These are phyloP conservation scores for Nomada lathburiana DNA, from an alignment of 2,888 invertebrate genomes.

Conservation along the genomic window DNA sequence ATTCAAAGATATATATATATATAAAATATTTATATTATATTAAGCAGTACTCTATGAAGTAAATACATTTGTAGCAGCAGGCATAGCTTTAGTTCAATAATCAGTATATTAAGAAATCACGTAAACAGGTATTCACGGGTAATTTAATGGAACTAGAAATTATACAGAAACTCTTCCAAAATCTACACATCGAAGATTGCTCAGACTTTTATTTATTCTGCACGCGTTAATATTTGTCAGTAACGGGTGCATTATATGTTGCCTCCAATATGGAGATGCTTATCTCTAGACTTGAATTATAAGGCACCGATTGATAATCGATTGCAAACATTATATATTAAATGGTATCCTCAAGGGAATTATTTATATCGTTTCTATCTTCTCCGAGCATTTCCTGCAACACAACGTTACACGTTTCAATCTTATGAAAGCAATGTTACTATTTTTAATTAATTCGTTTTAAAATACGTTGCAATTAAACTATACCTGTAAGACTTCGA, in stretches of 20 bases:
- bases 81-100: conserved; percentile 23
- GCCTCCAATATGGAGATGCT: conserved; percentile 41
- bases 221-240: neutral
- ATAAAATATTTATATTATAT: conserved; percentile 29
- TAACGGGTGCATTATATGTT: conserved; percentile 11
- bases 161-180: conserved; percentile 8
- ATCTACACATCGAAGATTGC: conserved; percentile 4
- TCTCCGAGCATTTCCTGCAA: conserved; percentile 88
- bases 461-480: neutral
- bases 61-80: conserved; percentile 31
- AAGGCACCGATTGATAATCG: conserved; percentile 27
- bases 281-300: conserved; percentile 8
- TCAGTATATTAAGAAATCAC: conserved; percentile 3
- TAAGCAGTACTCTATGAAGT: conserved; percentile 43
- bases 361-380: conserved; percentile 84
- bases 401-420: conserved; percentile 23
- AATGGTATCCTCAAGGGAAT: conserved; percentile 81
- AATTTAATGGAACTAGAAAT: conserved; percentile 31
- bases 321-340: conserved; percentile 53
- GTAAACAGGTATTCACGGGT: neutral
- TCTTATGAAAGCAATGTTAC: conserved; percentile 22
- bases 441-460: neutral
- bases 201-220: conserved; percentile 39
- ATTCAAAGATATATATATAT: conserved; percentile 35
- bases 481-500: conserved; percentile 90